A percentile compares a stretch with the other conserved stretches of the same genome.
These are phyloP conservation scores for Drosophila flavopinicola DNA, from an alignment of 2,888 invertebrate species.

Conservation along the genomic window DNA sequence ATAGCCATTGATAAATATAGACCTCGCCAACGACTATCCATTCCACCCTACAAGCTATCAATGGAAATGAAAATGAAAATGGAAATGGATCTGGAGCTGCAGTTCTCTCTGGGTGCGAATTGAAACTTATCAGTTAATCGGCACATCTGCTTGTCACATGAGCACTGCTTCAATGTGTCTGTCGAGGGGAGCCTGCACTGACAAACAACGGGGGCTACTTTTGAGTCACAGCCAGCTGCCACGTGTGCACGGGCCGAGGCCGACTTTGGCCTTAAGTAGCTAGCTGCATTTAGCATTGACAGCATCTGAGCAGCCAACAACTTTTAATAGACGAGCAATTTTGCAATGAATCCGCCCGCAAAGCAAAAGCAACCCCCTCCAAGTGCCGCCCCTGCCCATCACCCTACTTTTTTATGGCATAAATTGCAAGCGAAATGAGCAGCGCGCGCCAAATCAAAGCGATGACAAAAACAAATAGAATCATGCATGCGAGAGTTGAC, in stretches of 20 bases:
- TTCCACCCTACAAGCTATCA: slow-evolving; percentile 42
- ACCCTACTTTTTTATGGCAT: slow-evolving; percentile 56
- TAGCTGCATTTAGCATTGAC: slow-evolving; percentile 57
- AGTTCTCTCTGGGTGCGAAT: slow-evolving; percentile 44
- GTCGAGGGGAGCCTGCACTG: neutral
- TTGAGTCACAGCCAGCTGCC: slow-evolving; percentile 52
- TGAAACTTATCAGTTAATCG: slow-evolving; percentile 79
- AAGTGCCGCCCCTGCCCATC: neutral
- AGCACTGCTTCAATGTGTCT: slow-evolving; percentile 14
- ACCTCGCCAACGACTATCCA: slow-evolving; percentile 21
- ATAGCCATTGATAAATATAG: slow-evolving; percentile 76
- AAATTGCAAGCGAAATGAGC: slow-evolving; percentile 70
- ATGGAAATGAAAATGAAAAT: slow-evolving; percentile 50
- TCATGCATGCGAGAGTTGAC: slow-evolving; percentile 42
- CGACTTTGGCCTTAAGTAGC: slow-evolving; percentile 60
- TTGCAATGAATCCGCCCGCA: slow-evolving; percentile 40
- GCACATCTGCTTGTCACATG: slow-evolving; percentile 79
- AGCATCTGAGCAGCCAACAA: slow-evolving; percentile 43
- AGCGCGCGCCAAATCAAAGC: slow-evolving; percentile 68
- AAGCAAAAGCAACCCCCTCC: slow-evolving; percentile 4
- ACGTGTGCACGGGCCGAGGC: slow-evolving; percentile 53
- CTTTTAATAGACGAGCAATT: slow-evolving; percentile 65
- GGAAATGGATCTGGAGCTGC: slow-evolving; percentile 30
- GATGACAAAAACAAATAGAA: slow-evolving; percentile 66
- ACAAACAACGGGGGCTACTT: slow-evolving; percentile 2